Conservation (phyloP, 2,888 invertebrate species). For the Tenthredo scrophulariae region DNA sequence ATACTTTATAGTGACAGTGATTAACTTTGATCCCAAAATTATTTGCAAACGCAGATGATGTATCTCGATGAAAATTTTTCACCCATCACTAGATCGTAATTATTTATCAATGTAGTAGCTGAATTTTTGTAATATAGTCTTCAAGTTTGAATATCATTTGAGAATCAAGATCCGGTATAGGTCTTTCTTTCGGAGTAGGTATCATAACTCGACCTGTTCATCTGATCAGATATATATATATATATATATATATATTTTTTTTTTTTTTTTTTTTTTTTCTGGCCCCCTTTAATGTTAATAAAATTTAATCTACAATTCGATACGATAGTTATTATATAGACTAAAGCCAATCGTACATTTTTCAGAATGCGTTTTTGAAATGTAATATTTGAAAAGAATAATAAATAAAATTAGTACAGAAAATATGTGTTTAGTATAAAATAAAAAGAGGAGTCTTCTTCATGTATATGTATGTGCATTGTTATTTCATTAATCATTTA, state of each 20-base stretch:
- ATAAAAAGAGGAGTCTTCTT: slow-evolving; percentile 7
- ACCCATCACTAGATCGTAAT: background rate
- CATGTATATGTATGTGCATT: too few relatives aligned
- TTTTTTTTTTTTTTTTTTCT: too few relatives aligned
- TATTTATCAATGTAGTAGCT: background rate
- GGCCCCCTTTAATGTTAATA: slow-evolving; percentile 36
- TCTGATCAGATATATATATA: background rate
- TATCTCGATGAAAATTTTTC: background rate
- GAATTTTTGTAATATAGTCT: background rate
- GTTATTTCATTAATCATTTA: background rate
- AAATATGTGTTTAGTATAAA: background rate
- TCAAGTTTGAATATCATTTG: background rate
- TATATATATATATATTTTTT: too few relatives aligned
- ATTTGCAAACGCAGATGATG: slow-evolving; percentile 11
- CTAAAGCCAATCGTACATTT: background rate
- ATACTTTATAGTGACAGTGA: slow-evolving; percentile 3
- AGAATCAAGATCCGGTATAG: background rate
- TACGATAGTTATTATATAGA: background rate
- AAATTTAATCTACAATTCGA: slow-evolving; percentile 29
- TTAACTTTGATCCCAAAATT: slow-evolving; percentile 44
- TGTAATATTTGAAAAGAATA: background rate
- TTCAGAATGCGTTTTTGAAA: background rate
- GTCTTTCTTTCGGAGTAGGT: background rate
- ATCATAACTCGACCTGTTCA: slow-evolving; percentile 8
- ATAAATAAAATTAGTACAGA: background rate